These are phyloP conservation scores for Solenopsis fugax DNA, from an alignment of 1,140 invertebrate species.

Conservation along the genomic window DNA sequence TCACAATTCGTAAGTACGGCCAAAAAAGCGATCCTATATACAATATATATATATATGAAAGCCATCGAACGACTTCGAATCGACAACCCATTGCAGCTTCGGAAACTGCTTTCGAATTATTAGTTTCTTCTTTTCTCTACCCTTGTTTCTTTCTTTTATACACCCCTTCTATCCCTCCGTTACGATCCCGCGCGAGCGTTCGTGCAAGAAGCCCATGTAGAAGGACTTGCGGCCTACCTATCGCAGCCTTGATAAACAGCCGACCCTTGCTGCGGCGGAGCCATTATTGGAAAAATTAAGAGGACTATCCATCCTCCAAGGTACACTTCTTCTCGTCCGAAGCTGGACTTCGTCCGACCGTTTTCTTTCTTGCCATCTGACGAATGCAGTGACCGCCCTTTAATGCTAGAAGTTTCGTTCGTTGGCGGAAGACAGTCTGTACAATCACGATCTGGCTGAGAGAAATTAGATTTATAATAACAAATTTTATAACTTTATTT, in stretches of 20 bases:
- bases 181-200: conserved; percentile 53
- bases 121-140: conserved; percentile 39
- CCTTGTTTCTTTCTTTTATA: background rate
- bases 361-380: conserved; percentile 32
- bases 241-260: conserved; percentile 78
- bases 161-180: conserved; percentile 7
- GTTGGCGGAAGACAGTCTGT: conserved; percentile 19
- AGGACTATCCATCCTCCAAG: conserved; percentile 77
- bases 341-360: conserved; percentile 37
- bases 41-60: conserved; percentile 17
- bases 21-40: conserved; percentile 12
- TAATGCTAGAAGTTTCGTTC: conserved; percentile 51
- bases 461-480: background rate
- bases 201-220: conserved; percentile 66
- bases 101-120: conserved; percentile 47
- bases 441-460: background rate
- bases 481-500: background rate
- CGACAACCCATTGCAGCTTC: conserved; percentile 24
- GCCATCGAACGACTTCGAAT: conserved; percentile 37
- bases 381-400: conserved; percentile 44
- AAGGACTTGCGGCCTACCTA: conserved; percentile 70
- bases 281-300: conserved; percentile 83
- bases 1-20: background rate
- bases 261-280: conserved; percentile 69
- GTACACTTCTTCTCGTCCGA: conserved; percentile 55